phyloP scores from a whole-genome alignment of 2,797 vertebrate species.

The Steatocranus sp. region DNA sequence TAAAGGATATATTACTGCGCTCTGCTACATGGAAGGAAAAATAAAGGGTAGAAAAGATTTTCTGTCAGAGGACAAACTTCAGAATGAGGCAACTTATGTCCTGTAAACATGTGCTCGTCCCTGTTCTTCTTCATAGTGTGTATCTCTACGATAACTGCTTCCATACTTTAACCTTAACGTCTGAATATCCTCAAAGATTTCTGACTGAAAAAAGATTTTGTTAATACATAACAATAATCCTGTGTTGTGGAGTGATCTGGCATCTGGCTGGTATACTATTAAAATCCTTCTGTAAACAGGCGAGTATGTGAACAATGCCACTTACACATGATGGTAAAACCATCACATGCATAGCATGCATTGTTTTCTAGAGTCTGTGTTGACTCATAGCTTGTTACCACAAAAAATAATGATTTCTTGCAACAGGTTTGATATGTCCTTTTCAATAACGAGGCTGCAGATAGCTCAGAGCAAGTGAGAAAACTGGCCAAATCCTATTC shows the following conservation, averaged over 20 bases:
- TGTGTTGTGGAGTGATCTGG: background rate
- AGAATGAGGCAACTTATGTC: background rate
- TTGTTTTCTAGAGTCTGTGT: background rate
- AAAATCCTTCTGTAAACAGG: background rate
- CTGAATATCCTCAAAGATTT: background rate
- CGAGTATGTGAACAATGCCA: background rate
- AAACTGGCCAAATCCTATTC: background rate
- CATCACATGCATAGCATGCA: background rate
- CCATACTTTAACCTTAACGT: background rate
- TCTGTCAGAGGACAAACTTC: background rate
- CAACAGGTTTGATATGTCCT: background rate
- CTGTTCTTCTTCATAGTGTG: background rate
- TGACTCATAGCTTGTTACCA: background rate
- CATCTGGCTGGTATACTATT: background rate
- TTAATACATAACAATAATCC: background rate
- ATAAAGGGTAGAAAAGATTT: background rate
- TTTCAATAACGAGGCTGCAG: background rate
- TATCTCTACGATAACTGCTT: background rate
- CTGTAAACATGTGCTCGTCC: background rate
- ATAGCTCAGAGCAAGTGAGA: background rate
- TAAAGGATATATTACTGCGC: background rate
- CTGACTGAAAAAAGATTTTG: background rate
- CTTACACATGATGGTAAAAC: rapidly evolving
- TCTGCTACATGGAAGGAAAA: background rate
- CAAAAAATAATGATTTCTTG: background rate